These are phyloP conservation scores for Alligator sinensis DNA, from an alignment of 2,113 vertebrate genomes.

Conservation along the genomic window DNA sequence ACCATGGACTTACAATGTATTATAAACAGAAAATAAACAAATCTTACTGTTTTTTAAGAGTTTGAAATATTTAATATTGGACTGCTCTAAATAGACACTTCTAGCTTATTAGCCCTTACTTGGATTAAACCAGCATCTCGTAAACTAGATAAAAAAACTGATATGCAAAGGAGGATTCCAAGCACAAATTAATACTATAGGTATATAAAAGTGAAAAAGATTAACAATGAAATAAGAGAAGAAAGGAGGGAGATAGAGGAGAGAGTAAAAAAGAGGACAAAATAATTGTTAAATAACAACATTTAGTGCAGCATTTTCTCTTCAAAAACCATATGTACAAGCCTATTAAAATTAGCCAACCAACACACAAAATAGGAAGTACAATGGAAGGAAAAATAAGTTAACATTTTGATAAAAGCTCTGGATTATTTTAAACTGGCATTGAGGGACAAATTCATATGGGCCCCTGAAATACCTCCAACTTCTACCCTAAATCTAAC, in stretches of 20 bases:
- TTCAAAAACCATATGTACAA: neutral
- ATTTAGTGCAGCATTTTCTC: neutral
- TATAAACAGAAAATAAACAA: neutral
- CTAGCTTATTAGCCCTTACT: neutral
- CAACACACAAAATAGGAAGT: neutral
- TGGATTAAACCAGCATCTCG: neutral
- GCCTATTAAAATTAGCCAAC: no score
- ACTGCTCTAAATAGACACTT: neutral
- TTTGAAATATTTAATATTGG: neutral
- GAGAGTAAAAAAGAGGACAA: neutral
- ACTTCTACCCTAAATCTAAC: no score
- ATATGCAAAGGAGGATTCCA: no score
- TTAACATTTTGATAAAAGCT: neutral
- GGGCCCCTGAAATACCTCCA: no score
- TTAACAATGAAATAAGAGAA: neutral
- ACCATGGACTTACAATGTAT: neutral
- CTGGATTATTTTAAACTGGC: neutral
- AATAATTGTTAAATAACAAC: neutral
- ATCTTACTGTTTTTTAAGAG: no score
- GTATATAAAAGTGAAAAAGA: no score
- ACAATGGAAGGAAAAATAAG: neutral
- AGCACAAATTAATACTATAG: no score
- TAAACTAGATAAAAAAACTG: no score
- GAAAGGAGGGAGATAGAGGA: neutral
- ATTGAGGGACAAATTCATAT: neutral